Evolutionary conservation across 2,797 vertebrate genomes (phyloP).

Genomic region (Myotis pilosus): DNA sequence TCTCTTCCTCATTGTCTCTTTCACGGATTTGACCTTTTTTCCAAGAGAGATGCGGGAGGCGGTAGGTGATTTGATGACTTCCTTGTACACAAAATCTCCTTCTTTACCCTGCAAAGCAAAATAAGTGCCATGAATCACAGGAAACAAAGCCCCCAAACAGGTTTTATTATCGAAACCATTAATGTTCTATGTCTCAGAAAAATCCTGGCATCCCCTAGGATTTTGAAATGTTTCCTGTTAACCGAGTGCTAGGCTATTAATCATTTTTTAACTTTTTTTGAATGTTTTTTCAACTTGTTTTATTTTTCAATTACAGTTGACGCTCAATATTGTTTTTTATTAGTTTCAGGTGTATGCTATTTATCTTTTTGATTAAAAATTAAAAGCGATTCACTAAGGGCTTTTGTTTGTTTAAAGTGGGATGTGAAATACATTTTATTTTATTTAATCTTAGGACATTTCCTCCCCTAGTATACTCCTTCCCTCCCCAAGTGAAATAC

Average conservation of each 20-base stretch:
- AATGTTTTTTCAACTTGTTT: neutral
- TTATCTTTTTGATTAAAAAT: slow-evolving; percentile 35
- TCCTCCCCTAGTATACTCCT: neutral
- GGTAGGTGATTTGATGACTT: slow-evolving; percentile 95
- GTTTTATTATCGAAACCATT: neutral
- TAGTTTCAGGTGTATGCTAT: neutral
- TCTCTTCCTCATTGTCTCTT: slow-evolving; percentile 99
- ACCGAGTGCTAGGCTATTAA: neutral
- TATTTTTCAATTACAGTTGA: neutral
- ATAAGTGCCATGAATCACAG: neutral
- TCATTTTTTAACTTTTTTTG: neutral
- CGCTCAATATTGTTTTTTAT: neutral
- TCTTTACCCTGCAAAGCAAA: slow-evolving; percentile 90
- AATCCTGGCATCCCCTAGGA: neutral
- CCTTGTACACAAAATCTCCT: slow-evolving; percentile 94
- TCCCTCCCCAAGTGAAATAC: neutral
- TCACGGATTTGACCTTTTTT: slow-evolving; percentile 99
- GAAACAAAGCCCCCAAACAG: slow-evolving; percentile 19
- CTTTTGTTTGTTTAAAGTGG: slow-evolving; percentile 36
- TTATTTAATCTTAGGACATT: slow-evolving; percentile 35
- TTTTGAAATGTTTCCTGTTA: neutral
- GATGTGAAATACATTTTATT: slow-evolving; percentile 33
- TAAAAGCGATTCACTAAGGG: neutral
- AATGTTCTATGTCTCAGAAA: neutral
- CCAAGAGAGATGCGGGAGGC: slow-evolving; percentile 96